phyloP scores from a whole-genome alignment of 2,113 vertebrate species.

The Camelus dromedarius region DNA sequence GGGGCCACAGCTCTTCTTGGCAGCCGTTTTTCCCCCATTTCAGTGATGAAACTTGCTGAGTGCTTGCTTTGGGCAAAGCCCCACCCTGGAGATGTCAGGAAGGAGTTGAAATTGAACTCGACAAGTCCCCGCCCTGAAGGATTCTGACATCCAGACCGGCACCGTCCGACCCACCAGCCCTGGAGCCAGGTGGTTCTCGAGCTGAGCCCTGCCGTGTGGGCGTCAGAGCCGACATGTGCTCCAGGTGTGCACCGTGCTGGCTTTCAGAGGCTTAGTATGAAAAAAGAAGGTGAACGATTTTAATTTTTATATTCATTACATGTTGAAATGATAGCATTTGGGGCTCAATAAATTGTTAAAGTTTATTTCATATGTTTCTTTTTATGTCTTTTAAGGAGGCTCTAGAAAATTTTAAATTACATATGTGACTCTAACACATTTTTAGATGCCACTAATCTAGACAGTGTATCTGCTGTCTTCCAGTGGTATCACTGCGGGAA shows the following conservation, averaged over 20 bases:
- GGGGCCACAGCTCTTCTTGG: neutral
- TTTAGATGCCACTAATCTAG: neutral
- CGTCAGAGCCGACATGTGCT: neutral
- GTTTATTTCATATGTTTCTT: slow-evolving; percentile 20
- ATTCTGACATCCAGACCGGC: neutral
- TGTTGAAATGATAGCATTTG: slow-evolving; percentile 13
- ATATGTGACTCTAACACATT: neutral
- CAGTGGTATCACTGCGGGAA: neutral
- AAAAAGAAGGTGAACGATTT: neutral
- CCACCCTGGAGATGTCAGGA: neutral
- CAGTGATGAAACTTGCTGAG: neutral
- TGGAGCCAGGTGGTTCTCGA: neutral
- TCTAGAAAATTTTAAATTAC: neutral
- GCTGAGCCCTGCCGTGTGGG: neutral
- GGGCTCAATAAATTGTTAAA: slow-evolving; percentile 7
- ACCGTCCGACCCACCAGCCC: neutral
- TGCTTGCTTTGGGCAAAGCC: neutral
- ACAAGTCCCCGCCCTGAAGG: neutral
- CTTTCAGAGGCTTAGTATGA: neutral
- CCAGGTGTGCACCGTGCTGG: neutral
- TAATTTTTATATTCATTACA: neutral
- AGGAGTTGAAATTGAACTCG: neutral
- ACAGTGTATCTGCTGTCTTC: neutral
- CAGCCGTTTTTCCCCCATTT: neutral
- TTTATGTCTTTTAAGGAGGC: neutral